Percentiles rank a stretch among this genome's conserved stretches.
These are phyloP conservation scores for Euphysa ruthae DNA, from an alignment of 30 jellyfish, hydroid and myxozoan genomes.

Conservation along the genomic window DNA sequence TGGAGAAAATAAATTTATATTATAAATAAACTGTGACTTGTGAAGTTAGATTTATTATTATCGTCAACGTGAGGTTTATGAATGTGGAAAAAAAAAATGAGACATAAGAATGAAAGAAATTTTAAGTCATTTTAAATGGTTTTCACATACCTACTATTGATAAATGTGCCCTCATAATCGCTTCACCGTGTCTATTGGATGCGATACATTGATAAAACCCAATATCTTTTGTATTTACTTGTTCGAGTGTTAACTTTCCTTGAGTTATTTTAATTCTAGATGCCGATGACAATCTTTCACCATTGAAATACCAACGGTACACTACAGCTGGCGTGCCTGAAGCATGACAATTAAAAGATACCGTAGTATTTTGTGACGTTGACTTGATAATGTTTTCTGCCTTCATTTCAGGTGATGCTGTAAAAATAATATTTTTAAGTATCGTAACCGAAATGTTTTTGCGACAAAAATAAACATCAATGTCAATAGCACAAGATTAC, in stretches of 20 bases:
- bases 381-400: neutral
- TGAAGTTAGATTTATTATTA: too few species aligned
- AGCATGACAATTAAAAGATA: constrained; percentile 60
- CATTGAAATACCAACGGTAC: constrained; percentile 72
- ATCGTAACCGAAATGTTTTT: neutral
- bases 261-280: constrained; percentile 27
- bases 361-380: constrained; percentile 35
- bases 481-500: too few species aligned
- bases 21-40: too few species aligned
- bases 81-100: too few species aligned
- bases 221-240: constrained; percentile 28
- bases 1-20: too few species aligned
- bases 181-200: constrained; percentile 57
- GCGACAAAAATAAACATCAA: too few species aligned
- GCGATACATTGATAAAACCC: constrained; percentile 95
- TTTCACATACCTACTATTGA: constrained; percentile 70
- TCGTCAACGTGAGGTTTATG: too few species aligned
- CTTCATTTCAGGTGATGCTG: constrained; percentile 5
- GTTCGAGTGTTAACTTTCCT: constrained; percentile 64
- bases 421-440: neutral
- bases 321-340: constrained; percentile 51
- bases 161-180: constrained; percentile 39
- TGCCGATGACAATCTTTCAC: constrained; percentile 29
- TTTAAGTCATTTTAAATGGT: too few species aligned
- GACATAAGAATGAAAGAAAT: too few species aligned